phyloP scores from a whole-genome alignment of 2,113 vertebrate genomes.

The Oncorhynchus tshawytscha region DNA sequence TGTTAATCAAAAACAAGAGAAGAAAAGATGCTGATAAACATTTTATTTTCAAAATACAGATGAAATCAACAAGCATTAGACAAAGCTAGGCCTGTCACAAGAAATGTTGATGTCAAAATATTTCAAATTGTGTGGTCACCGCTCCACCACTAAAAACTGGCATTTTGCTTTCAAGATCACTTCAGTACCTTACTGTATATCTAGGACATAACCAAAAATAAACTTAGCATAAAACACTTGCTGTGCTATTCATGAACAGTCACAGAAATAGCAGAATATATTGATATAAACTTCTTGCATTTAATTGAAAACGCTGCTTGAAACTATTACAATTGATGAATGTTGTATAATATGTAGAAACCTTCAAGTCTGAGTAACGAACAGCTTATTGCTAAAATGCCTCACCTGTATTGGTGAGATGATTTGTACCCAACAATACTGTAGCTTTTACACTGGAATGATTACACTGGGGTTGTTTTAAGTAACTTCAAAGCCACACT shows the following conservation, averaged over 20 bases:
- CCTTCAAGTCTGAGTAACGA: not conserved
- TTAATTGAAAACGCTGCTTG: not conserved
- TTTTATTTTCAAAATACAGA: slow-evolving; percentile 53
- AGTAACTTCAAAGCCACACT: not conserved
- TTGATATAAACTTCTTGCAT: not conserved
- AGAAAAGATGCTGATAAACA: not conserved
- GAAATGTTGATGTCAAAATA: slow-evolving; percentile 21
- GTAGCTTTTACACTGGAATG: not conserved
- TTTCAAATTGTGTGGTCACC: not conserved
- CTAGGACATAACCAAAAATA: not conserved
- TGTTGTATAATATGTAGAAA: not conserved
- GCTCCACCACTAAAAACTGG: not conserved
- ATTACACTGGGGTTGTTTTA: not conserved
- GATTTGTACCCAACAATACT: not conserved
- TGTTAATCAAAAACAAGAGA: not conserved
- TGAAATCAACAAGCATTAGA: slow-evolving; percentile 50
- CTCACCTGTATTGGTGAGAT: not conserved
- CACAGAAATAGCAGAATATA: not conserved
- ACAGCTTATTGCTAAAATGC: not conserved
- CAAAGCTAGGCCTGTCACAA: slow-evolving; percentile 26
- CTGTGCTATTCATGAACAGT: not conserved
- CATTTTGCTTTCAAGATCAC: not conserved
- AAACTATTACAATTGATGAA: not conserved
- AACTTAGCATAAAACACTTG: not conserved
- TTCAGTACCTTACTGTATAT: not conserved